Percentiles rank a stretch among this genome's conserved stretches.
phyloP scores from a whole-genome alignment of 2,888 invertebrate species.

The Lampropteryx suffumata region DNA sequence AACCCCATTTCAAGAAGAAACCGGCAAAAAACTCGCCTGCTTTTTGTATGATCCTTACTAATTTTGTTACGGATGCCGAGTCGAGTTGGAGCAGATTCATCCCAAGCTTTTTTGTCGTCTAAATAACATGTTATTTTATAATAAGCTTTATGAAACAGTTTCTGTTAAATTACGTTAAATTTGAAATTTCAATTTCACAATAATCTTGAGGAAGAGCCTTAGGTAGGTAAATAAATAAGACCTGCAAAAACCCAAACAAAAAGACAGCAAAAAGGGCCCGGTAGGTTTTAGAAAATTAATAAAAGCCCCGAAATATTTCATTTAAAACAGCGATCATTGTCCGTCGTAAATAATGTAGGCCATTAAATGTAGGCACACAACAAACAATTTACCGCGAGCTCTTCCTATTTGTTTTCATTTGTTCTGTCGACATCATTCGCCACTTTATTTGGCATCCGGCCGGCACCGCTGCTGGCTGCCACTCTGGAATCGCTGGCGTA shows the following conservation, averaged over 20 bases:
- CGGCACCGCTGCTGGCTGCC: constrained; percentile 29
- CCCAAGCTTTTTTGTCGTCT: too few relatives aligned
- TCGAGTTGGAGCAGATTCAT: too few relatives aligned
- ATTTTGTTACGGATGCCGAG: too few relatives aligned
- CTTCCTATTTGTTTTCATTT: constrained; percentile 71
- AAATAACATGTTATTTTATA: too few relatives aligned
- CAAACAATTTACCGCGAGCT: constrained; percentile 60
- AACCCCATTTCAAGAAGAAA: too few relatives aligned
- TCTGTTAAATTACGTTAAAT: too few relatives aligned
- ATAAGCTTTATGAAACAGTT: too few relatives aligned
- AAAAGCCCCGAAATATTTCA: constrained; percentile 30
- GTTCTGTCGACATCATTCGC: constrained; percentile 60
- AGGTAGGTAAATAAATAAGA: neutral
- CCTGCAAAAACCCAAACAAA: neutral
- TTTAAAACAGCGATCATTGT: constrained; percentile 42
- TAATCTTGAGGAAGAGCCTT: neutral
- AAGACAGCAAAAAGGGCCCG: neutral
- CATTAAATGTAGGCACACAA: constrained; percentile 59
- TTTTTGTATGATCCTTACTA: too few relatives aligned
- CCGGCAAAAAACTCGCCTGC: too few relatives aligned
- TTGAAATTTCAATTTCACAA: too few relatives aligned
- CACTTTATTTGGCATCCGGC: constrained; percentile 61
- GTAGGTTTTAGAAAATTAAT: constrained; percentile 1
- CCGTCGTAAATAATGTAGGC: constrained; percentile 54
- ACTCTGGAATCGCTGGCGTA: constrained; percentile 52